These are phyloP conservation scores for Podarcis lilfordi DNA, from an alignment of 2,797 vertebrate genomes.

Conservation along the genomic window DNA sequence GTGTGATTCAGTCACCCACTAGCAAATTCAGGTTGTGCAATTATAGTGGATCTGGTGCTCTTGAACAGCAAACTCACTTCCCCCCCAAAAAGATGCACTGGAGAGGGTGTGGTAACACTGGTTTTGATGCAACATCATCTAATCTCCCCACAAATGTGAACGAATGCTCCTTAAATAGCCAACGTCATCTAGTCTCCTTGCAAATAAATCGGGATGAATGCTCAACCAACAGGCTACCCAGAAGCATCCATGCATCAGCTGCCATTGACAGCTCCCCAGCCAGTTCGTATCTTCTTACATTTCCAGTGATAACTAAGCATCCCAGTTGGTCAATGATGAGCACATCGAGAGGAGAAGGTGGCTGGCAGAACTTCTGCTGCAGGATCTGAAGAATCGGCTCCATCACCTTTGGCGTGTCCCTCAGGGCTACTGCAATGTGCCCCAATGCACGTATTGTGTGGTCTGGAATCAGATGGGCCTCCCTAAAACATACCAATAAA, in stretches of 20 bases:
- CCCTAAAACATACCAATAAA: constrained; percentile 74
- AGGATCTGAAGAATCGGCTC: constrained; percentile 97
- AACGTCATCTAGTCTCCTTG: too few relatives aligned
- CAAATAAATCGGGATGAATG: too few relatives aligned
- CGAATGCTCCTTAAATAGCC: too few relatives aligned
- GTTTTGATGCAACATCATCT: too few relatives aligned
- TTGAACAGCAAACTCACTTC: neutral
- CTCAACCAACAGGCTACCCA: neutral
- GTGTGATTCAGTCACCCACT: too few relatives aligned
- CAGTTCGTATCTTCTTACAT: constrained; percentile 78
- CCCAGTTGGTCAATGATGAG: constrained; percentile 98
- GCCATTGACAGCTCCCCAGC: neutral
- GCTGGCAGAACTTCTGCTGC: constrained; percentile 99
- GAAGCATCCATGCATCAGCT: neutral
- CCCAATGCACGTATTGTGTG: constrained; percentile 97
- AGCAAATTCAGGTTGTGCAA: too few relatives aligned
- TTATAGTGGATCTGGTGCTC: too few relatives aligned
- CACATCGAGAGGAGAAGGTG: constrained; percentile 93
- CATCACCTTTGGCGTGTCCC: constrained; percentile 97
- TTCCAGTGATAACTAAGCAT: constrained; percentile 98
- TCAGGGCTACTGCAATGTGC: constrained; percentile 93
- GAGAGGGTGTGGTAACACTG: too few relatives aligned
- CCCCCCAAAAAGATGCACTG: too few relatives aligned
- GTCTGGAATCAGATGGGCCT: constrained; percentile 96
- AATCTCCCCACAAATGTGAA: too few relatives aligned